These are phyloP conservation scores for Caranx melampygus DNA, from an alignment of 2,113 vertebrate genomes.

Conservation along the genomic window DNA sequence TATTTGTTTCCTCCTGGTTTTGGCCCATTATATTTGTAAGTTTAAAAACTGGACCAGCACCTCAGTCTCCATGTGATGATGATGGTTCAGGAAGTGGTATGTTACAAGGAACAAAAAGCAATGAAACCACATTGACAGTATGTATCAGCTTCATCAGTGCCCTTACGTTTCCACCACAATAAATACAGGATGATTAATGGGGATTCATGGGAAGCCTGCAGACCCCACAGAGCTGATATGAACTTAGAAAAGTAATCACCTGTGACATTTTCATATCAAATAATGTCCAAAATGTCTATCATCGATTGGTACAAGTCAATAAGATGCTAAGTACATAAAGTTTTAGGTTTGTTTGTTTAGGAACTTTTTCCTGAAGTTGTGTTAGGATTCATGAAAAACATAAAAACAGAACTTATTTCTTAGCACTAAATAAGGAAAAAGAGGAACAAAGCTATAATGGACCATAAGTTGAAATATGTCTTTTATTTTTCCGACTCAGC, in stretches of 20 bases:
- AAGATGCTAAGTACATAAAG: neutral
- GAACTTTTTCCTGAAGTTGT: neutral
- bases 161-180: slow-evolving; percentile 9
- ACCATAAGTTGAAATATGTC: neutral
- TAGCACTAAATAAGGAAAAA: neutral
- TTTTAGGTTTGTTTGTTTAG: neutral
- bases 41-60: slow-evolving; percentile 1
- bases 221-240: slow-evolving; percentile 7
- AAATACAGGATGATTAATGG: slow-evolving; percentile 33
- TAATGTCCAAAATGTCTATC: slow-evolving; percentile 2
- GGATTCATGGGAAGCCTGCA: slow-evolving; percentile 14
- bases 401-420: neutral
- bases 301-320: neutral
- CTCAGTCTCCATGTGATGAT: neutral
- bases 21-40: neutral
- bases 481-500: slow-evolving; percentile 2
- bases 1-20: neutral
- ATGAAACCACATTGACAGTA: neutral
- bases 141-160: slow-evolving; percentile 8
- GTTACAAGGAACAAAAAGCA: neutral
- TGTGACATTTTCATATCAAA: slow-evolving; percentile 34
- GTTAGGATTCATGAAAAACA: neutral
- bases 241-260: slow-evolving; percentile 13
- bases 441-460: neutral
- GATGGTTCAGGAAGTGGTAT: neutral